A percentile compares a stretch with the other conserved stretches of the same genome.
Evolutionary conservation across 1,140 invertebrate genomes (phyloP).

Genomic region (Pseudomyrmex pallidus): DNA sequence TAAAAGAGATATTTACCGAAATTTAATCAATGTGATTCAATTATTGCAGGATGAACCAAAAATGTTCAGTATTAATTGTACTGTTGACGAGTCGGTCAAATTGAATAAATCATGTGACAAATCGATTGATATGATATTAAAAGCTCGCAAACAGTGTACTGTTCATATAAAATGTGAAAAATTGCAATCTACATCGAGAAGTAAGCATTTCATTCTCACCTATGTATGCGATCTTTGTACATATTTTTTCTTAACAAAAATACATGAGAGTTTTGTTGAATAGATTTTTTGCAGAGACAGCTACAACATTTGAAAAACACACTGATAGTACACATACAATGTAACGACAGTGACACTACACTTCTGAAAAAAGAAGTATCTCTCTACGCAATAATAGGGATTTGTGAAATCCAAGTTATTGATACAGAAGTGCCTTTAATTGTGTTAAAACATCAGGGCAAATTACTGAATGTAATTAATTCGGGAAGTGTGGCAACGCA

Average conservation of each 20-base stretch:
- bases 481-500: conserved; percentile 67
- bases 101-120: background rate
- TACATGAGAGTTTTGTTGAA: conserved; percentile 23
- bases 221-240: conserved; percentile 28
- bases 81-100: conserved; percentile 7
- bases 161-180: conserved; percentile 56
- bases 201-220: background rate
- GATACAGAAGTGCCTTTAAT: conserved; percentile 75
- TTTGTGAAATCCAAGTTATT: conserved; percentile 75
- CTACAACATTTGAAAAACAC: conserved; percentile 52
- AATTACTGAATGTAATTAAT: conserved; percentile 75
- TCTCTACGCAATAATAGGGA: conserved; percentile 75
- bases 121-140: conserved; percentile 21
- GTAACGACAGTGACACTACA: conserved; percentile 55
- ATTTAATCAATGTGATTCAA: conserved; percentile 17
- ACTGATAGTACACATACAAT: conserved; percentile 70
- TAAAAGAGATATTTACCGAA: background rate
- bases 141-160: conserved; percentile 52
- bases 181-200: conserved; percentile 25
- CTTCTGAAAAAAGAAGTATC: conserved; percentile 75
- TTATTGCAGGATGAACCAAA: conserved; percentile 56
- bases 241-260: background rate
- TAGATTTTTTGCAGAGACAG: conserved; percentile 20
- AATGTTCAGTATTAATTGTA: conserved; percentile 72
- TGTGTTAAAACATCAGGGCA: conserved; percentile 73